A percentile compares a stretch with the other conserved stretches of the same genome.
phyloP scores from a whole-genome alignment of 1,140 invertebrate genomes.

The Ctenoplectra terminalis region DNA sequence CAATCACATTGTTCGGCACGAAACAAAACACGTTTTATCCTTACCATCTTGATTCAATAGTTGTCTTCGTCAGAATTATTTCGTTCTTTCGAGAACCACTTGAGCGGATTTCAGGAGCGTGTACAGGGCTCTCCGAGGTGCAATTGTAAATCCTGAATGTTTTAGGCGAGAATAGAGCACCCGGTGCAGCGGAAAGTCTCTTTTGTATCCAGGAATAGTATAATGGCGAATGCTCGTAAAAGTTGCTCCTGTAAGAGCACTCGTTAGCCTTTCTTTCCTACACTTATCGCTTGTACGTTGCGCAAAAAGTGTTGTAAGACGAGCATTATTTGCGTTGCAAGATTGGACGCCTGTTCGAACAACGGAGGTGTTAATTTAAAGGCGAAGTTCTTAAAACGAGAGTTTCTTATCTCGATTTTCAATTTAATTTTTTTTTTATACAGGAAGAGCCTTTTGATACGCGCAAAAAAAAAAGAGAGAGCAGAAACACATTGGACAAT shows the following conservation, averaged over 20 bases:
- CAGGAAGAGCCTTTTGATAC: no score
- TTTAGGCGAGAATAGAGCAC: not conserved
- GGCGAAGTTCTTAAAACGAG: no score
- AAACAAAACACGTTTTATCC: no score
- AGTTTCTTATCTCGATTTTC: no score
- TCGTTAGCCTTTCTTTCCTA: conserved; percentile 40
- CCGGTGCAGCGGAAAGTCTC: not conserved
- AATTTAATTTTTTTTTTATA: no score
- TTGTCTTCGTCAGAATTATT: not conserved
- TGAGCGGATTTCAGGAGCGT: not conserved
- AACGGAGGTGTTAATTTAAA: no score
- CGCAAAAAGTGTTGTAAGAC: not conserved
- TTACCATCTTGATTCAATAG: not conserved
- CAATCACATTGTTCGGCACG: no score
- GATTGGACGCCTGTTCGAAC: not conserved
- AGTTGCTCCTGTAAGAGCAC: conserved; percentile 27
- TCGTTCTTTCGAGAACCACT: not conserved
- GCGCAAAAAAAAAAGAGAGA: no score
- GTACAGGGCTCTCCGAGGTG: not conserved
- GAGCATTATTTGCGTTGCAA: conserved; percentile 21
- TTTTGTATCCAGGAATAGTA: conserved; percentile 53
- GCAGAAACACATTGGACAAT: no score
- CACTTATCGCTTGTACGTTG: not conserved
- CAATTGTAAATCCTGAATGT: conserved; percentile 23
- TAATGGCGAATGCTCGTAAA: conserved; percentile 49